Evolutionary conservation across 2,113 vertebrate species (phyloP), one percentile per base, ranked within the genome.

Genomic region (Coptodon bakossiorum): DNA sequence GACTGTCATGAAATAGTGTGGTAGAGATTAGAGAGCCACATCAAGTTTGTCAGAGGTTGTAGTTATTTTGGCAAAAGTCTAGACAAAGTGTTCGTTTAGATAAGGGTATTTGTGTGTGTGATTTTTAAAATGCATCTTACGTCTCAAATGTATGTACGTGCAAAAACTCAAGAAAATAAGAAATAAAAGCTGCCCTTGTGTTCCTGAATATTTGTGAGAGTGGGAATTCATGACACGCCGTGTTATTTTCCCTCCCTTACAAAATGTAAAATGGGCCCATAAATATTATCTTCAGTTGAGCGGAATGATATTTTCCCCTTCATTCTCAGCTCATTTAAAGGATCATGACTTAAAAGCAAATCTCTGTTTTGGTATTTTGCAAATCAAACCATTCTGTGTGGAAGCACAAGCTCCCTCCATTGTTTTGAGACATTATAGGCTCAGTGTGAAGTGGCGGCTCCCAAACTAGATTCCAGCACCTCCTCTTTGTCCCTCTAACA

Each of bases 361-460:
- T 68, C 36, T 78, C 53, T 71, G 24, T 78, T 71, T 82, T 34
- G 6, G 34, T 68, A 16, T 84, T 93, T 86, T 73, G 63, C 40
- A 79, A 81, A 86, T 87, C 34, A 3, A 80, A 68, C 43, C 17
- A 12, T 11, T 87, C 61, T 19, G 80, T 40, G 59, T 81, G 80
- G 66, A 81, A 68, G 53, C 43, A 73, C 57, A 16, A 57, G 19
- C 36, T 88, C 57, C 56, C 38, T 88, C 48, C 56, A 50, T 83
- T 56, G n/a, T 89, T 87, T 89, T 83, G 89, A 83, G 91, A 85
- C 86, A 91, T 94, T 93, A 71, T 84, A 89, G 90, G 82, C 85
- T 87, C 8, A 2, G 93, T 91, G 94, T 94, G 91, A 94, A 95
- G 87, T 89, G 1, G 86, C 57, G 88, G 82, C 91, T 89, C 50